Evolutionary conservation across 2,113 vertebrate species (phyloP).

Genomic region (Phalacrocorax aristotelis): DNA sequence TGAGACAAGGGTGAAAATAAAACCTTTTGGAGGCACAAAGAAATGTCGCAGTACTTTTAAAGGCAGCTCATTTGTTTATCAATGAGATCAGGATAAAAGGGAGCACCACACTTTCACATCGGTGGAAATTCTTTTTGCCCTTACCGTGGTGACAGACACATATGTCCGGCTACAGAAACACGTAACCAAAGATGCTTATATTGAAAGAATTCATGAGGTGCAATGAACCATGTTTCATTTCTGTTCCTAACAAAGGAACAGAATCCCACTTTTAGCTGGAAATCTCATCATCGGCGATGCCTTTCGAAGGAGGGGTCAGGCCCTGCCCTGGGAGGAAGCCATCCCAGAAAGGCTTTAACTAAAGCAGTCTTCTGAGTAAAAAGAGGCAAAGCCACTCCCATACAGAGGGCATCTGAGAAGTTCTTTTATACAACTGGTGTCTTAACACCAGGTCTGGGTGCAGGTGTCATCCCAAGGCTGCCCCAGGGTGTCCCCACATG

Average conservation of each 20-base stretch:
- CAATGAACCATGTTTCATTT: not conserved
- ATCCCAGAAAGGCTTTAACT: not conserved
- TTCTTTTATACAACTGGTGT: not conserved
- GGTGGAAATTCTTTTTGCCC: not conserved
- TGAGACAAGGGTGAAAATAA: not conserved
- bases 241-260: not conserved
- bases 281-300: not conserved
- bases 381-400: not conserved
- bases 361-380: not conserved
- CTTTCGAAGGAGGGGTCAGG: not conserved
- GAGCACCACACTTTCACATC: not conserved
- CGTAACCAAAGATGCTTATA: not conserved
- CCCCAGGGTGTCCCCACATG: not conserved
- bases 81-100: not conserved
- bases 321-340: not conserved
- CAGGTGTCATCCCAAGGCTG: not conserved
- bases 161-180: not conserved
- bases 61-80: conserved; percentile 2
- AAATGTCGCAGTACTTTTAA: not conserved
- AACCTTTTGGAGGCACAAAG: not conserved
- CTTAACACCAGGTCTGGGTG: not conserved
- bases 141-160: not conserved
- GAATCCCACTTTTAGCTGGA: not conserved
- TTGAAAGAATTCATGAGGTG: not conserved
- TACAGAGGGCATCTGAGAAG: not conserved